Conservation (phyloP, 64 coral and sea anemone genomes). For the Astreopora myriophthalma region DNA sequence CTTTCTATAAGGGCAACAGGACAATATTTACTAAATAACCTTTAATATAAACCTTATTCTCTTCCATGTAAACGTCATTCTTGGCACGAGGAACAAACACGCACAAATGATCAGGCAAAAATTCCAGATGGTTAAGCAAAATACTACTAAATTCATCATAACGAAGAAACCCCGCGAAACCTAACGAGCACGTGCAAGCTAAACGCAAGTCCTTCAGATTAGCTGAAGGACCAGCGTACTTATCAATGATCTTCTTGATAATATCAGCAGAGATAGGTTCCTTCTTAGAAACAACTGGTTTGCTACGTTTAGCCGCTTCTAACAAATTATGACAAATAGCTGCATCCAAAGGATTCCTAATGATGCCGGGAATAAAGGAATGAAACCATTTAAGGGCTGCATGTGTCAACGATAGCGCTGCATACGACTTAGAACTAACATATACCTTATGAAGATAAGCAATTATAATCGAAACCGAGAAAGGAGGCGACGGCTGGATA, state of each 20-base stretch:
- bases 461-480: not conserved
- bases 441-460: slow-evolving; percentile 63
- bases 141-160: slow-evolving; percentile 43
- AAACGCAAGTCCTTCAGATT: slow-evolving; percentile 51
- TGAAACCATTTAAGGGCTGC: slow-evolving; percentile 76
- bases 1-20: slow-evolving; percentile 29
- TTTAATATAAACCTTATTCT: slow-evolving; percentile 52
- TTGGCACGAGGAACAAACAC: slow-evolving; percentile 54
- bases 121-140: slow-evolving; percentile 20
- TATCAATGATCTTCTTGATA: slow-evolving; percentile 68
- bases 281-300: slow-evolving; percentile 33
- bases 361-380: slow-evolving; percentile 34
- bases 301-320: slow-evolving; percentile 32
- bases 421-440: slow-evolving; percentile 51
- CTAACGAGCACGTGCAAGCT: slow-evolving; percentile 53
- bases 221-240: slow-evolving; percentile 35
- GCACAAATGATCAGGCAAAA: slow-evolving; percentile 26
- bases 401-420: slow-evolving; percentile 35
- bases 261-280: slow-evolving; percentile 51
- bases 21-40: slow-evolving; percentile 42
- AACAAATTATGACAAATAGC: slow-evolving; percentile 42
- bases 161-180: slow-evolving; percentile 59
- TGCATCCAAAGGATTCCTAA: slow-evolving; percentile 53
- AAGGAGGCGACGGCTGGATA: not conserved
- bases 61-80: slow-evolving; percentile 48